Evolutionary conservation across 2,113 vertebrate genomes (phyloP).

Genomic region (Isichthys henryi): DNA sequence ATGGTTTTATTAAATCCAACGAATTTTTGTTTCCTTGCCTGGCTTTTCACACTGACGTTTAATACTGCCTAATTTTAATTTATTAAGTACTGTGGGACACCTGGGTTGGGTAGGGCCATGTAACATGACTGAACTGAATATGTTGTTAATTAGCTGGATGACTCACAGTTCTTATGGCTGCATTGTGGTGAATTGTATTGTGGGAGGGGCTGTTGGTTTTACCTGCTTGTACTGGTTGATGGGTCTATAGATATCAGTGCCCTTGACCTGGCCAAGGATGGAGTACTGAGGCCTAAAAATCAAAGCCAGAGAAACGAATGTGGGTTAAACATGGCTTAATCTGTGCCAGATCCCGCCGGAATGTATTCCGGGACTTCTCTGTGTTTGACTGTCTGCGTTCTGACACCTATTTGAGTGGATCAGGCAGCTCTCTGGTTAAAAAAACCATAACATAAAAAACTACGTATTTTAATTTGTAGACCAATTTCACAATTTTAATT

Average conservation of each 20-base stretch:
- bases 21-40: not conserved
- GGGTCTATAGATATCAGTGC: conserved; percentile 80
- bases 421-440: not conserved
- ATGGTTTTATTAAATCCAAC: not conserved
- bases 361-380: not conserved
- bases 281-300: conserved; percentile 78
- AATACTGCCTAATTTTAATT: not conserved
- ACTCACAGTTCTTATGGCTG: not conserved
- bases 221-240: conserved; percentile 74
- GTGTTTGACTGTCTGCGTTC: not conserved
- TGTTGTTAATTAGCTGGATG: not conserved
- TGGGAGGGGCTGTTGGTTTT: conserved; percentile 18
- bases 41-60: not conserved
- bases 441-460: not conserved
- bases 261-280: conserved; percentile 72
- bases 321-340: not conserved
- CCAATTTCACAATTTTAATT: not conserved
- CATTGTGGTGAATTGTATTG: too few relatives aligned
- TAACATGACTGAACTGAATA: not conserved
- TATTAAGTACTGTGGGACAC: not conserved
- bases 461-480: not conserved
- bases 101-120: not conserved
- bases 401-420: not conserved
- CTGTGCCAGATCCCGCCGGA: not conserved
- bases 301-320: not conserved